Evolutionary conservation across 2,113 vertebrate species (phyloP).

Genomic region (Ranitomeya variabilis): DNA sequence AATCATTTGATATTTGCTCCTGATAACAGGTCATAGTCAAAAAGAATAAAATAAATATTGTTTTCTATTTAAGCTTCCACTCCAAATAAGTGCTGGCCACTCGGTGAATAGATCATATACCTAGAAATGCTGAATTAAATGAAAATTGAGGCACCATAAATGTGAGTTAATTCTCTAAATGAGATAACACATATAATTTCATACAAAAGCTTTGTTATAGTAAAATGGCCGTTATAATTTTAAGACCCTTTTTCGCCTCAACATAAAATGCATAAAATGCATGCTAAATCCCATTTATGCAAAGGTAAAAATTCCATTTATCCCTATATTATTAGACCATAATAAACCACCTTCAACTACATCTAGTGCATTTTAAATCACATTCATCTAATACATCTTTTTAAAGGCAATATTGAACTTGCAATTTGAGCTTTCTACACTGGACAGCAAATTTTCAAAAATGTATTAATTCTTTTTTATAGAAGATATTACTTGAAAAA

Average conservation of each 20-base stretch:
- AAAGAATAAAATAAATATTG: too few species aligned
- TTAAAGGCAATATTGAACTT: conserved; percentile 49
- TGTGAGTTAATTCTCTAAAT: conserved; percentile 19
- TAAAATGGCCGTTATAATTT: conserved; percentile 25
- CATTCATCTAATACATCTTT: conserved; percentile 36
- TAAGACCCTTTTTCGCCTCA: conserved; percentile 1
- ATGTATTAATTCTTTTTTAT: conserved; percentile 54
- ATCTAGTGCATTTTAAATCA: conserved; percentile 10
- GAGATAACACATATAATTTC: conserved; percentile 22
- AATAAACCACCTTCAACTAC: conserved; percentile 27
- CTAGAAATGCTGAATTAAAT: conserved; percentile 24
- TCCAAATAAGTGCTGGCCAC: background rate
- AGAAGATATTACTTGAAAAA: conserved; percentile 47
- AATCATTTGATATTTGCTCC: too few species aligned
- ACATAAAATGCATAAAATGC: conserved; percentile 42
- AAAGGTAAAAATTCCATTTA: conserved; percentile 47
- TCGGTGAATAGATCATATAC: background rate
- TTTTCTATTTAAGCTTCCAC: background rate
- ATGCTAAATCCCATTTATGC: conserved; percentile 19
- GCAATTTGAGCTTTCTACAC: conserved; percentile 43
- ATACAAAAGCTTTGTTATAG: conserved; percentile 22
- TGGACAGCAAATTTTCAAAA: conserved; percentile 49
- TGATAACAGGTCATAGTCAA: too few species aligned
- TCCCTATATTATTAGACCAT: conserved; percentile 10
- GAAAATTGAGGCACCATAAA: conserved; percentile 7